Evolutionary conservation across 1,140 invertebrate species (phyloP), one percentile per base, ranked within the genome.

Genomic region (Hycleus phaleratus): DNA sequence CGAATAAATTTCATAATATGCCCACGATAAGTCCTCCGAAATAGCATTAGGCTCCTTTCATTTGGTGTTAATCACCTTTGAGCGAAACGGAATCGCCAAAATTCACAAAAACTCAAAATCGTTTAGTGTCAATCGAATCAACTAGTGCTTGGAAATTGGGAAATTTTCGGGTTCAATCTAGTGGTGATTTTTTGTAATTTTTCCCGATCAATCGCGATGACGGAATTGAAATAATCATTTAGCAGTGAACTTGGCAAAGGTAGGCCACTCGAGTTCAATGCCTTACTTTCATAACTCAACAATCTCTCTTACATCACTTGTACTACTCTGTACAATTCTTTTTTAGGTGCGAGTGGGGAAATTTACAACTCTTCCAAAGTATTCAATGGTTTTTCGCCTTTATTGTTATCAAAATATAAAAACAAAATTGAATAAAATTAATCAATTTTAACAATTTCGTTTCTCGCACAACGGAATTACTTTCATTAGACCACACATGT

Each of bases 281-380:
- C 64, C 67, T 67, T 69, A 69, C 67, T 69, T 69, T 69, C 67
- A 66, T 69, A 67, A 69, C 64, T 62, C 39, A 47, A 69, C 67
- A 69, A 69, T 69, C 64, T 67, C 65, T 67, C 67, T 69, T 69
- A 69, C 67, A 69, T 69, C 67, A 66, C 60, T 67, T 67, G 59
- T 68, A 67, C 66, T 66, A 61, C 48, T 18, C 18, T 65, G 56
- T 62, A 61, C 53, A 56, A 42, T 38, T 43, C 49, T 26, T 42
- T n/a, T 8, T 4, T 7, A 52, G 26, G 45, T 55, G 43, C 38
- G 52, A 46, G 52, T 55, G 52, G 45, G 52, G 52, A 55, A 55
- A 55, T 55, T 55, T 47, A 55, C 52, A 46, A 55, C 26, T 46
- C 3, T 47, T 47, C 18, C 43, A 45, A 12, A 12, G 43, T 12